Conservation (phyloP, 2,888 invertebrate species). For the Troides aeacus region DNA sequence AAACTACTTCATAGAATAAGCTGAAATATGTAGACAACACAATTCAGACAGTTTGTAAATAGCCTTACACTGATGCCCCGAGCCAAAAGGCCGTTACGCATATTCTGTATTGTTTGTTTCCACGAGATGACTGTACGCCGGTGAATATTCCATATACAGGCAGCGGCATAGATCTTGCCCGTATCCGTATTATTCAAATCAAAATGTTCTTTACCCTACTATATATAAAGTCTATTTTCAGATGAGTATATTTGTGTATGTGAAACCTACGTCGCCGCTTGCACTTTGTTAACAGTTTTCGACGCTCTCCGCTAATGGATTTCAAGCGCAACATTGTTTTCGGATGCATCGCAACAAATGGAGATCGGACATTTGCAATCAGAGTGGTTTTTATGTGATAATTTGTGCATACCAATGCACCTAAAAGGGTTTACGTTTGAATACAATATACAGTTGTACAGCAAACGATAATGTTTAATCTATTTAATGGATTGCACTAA, state of each 20-base stretch:
- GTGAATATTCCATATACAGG: constrained; percentile 53
- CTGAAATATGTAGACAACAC: constrained; percentile 22
- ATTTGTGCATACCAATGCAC: constrained; percentile 16
- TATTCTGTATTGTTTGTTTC: constrained; percentile 42
- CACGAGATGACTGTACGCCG: constrained; percentile 46
- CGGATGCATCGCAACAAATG: constrained; percentile 57
- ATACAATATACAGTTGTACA: not conserved
- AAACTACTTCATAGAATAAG: constrained; percentile 1
- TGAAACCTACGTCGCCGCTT: constrained; percentile 28
- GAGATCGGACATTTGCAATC: constrained; percentile 50
- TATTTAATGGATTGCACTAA: not conserved
- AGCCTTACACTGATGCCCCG: constrained; percentile 30
- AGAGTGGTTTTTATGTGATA: constrained; percentile 47
- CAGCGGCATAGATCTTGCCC: constrained; percentile 15
- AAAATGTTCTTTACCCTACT: not conserved
- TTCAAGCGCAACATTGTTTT: constrained; percentile 71
- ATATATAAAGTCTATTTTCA: constrained; percentile 4
- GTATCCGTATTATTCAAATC: not conserved
- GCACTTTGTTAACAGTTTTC: constrained; percentile 54
- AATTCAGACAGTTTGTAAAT: constrained; percentile 29
- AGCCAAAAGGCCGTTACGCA: constrained; percentile 43
- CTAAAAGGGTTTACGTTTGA: not conserved
- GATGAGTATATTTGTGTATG: not conserved
- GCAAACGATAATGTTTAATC: not conserved
- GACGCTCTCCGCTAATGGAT: constrained; percentile 63